A percentile compares a stretch with the other conserved stretches of the same genome.
These are phyloP conservation scores for Salpingus planirostris DNA, from an alignment of 2,888 invertebrate genomes.

Conservation along the genomic window DNA sequence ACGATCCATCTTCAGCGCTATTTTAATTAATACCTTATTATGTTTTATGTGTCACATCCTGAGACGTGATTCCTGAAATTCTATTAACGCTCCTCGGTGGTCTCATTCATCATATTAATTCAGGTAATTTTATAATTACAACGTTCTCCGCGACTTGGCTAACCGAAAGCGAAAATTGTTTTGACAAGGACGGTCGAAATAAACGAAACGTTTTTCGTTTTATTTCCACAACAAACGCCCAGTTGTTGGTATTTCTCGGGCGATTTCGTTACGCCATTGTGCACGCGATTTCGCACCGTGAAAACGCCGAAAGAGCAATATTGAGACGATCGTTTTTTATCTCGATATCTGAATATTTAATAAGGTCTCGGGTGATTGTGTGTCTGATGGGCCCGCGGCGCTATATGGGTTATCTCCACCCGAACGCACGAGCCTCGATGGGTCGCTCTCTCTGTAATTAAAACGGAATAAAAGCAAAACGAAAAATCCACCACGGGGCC, in stretches of 20 bases:
- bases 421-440: slow-evolving; percentile 22
- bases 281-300: slow-evolving; percentile 17
- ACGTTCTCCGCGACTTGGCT: no score
- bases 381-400: slow-evolving; percentile 25
- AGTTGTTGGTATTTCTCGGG: slow-evolving; percentile 12
- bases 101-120: slow-evolving; percentile 17
- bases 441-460: slow-evolving; percentile 32
- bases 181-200: no score
- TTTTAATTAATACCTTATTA: slow-evolving; percentile 4
- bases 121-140: slow-evolving; percentile 15
- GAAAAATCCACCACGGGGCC: slow-evolving; percentile 14
- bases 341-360: slow-evolving; percentile 31
- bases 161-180: no score
- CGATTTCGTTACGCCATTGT: slow-evolving; percentile 19
- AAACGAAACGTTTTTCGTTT: no score
- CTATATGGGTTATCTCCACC: slow-evolving; percentile 32
- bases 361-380: slow-evolving; percentile 22
- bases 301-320: slow-evolving; percentile 22
- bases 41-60: slow-evolving; percentile 13
- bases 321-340: slow-evolving; percentile 26
- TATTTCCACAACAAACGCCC: no score
- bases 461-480: slow-evolving; percentile 27
- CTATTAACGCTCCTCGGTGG: slow-evolving; percentile 14
- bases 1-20: slow-evolving; percentile 7
- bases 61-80: slow-evolving; percentile 14